Evolutionary conservation across 23 tunicate species (phyloP).

Genomic region (Halocynthia roretzi): DNA sequence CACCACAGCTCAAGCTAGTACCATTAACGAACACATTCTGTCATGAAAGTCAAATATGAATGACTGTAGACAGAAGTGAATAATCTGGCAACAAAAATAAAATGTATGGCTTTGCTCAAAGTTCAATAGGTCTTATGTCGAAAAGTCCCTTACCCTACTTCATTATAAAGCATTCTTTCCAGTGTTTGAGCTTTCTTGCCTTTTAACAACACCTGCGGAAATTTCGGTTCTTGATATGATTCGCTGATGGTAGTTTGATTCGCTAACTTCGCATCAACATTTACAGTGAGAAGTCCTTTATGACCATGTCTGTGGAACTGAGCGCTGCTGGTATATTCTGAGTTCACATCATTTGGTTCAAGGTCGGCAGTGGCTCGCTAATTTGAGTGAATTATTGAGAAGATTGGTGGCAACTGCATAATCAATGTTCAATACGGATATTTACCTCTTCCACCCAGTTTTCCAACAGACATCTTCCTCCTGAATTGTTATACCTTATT

Average conservation of each 20-base stretch:
- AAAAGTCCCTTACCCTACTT: slow-evolving; percentile 48
- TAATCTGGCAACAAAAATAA: too few species aligned
- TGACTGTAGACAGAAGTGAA: too few species aligned
- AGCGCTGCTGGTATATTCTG: slow-evolving; percentile 73
- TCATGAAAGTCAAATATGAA: too few species aligned
- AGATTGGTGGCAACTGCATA: neutral
- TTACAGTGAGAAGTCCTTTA: slow-evolving; percentile 55
- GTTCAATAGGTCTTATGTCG: too few species aligned
- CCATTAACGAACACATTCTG: too few species aligned
- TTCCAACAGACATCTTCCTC: slow-evolving; percentile 76
- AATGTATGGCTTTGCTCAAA: too few species aligned
- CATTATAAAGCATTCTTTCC: slow-evolving; percentile 57
- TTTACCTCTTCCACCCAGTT: slow-evolving; percentile 94
- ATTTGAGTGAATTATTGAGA: slow-evolving; percentile 1
- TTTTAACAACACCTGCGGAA: slow-evolving; percentile 58
- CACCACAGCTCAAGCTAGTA: too few species aligned
- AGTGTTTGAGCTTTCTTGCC: slow-evolving; percentile 73
- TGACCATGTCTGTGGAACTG: slow-evolving; percentile 72
- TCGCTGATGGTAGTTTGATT: slow-evolving; percentile 66
- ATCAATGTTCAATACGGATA: neutral
- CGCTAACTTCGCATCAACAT: slow-evolving; percentile 47
- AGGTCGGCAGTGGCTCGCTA: slow-evolving; percentile 70
- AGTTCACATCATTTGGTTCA: slow-evolving; percentile 54
- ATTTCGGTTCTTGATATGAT: slow-evolving; percentile 61
- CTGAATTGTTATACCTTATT: slow-evolving; percentile 64